Conservation (phyloP, 2,113 vertebrate species). For the Podarcis raffonei region DNA sequence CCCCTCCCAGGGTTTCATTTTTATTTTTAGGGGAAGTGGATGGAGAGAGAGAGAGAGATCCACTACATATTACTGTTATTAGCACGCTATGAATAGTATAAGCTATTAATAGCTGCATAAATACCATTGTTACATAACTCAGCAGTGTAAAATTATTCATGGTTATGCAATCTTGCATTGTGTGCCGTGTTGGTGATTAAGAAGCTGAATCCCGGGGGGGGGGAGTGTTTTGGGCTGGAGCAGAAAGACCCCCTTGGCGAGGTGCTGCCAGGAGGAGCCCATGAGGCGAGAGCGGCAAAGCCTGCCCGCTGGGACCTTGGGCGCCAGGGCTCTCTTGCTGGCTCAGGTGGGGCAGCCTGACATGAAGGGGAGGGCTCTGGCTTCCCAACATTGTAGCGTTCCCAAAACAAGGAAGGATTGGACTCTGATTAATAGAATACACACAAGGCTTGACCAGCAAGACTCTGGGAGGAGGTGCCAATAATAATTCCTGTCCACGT, state of each 20-base stretch:
- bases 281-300: not conserved
- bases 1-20: no score
- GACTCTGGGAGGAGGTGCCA: no score
- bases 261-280: not conserved
- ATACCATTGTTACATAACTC: not conserved
- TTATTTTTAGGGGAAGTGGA: not conserved
- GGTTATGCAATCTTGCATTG: not conserved
- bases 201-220: not conserved
- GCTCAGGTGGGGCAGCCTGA: not conserved
- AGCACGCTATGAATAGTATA: not conserved
- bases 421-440: no score
- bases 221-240: not conserved
- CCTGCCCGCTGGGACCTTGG: no score
- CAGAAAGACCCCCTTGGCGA: not conserved
- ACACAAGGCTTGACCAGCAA: no score
- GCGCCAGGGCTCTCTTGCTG: no score
- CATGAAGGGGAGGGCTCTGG: not conserved
- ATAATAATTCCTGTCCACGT: no score
- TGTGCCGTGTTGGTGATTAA: not conserved
- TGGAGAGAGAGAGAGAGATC: not conserved
- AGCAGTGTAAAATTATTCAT: not conserved
- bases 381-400: not conserved
- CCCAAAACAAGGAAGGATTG: no score
- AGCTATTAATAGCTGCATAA: not conserved
- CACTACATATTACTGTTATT: not conserved